Conservation (phyloP, 2,888 invertebrate genomes). For the Elysia crispata region DNA sequence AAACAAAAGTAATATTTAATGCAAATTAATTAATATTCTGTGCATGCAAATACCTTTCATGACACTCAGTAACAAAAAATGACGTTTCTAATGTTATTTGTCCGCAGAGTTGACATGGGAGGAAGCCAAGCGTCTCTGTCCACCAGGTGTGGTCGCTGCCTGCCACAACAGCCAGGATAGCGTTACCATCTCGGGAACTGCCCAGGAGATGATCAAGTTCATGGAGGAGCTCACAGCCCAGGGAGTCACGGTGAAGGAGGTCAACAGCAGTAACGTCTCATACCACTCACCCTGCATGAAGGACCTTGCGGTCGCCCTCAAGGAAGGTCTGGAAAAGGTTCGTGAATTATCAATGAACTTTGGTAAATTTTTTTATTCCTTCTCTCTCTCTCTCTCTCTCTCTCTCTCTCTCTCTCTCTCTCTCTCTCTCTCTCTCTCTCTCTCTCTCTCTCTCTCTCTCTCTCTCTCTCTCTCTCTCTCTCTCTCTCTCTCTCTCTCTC, state of each 20-base stretch:
- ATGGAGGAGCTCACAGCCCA: slow-evolving; percentile 71
- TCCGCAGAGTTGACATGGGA: slow-evolving; percentile 75
- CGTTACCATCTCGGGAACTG: slow-evolving; percentile 94
- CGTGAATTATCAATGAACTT: not conserved
- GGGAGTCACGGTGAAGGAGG: slow-evolving; percentile 75
- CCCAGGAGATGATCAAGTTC: slow-evolving; percentile 75
- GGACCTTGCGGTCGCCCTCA: slow-evolving; percentile 71
- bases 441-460: not conserved
- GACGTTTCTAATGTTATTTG: no score
- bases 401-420: not conserved
- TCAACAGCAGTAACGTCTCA: slow-evolving; percentile 74
- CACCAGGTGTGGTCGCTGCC: slow-evolving; percentile 79
- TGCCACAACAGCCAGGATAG: slow-evolving; percentile 97
- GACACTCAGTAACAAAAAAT: no score
- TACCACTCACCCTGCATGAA: slow-evolving; percentile 77
- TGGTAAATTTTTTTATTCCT: no score
- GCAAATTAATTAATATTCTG: no score
- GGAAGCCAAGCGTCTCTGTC: slow-evolving; percentile 73
- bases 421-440: not conserved
- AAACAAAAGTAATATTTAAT: no score
- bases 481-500: not conserved
- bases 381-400: no score
- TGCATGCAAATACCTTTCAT: no score
- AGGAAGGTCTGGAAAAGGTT: slow-evolving; percentile 71
- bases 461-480: not conserved